Conservation (phyloP, 2,113 vertebrate species). For the Ptilonorhynchus violaceus region DNA sequence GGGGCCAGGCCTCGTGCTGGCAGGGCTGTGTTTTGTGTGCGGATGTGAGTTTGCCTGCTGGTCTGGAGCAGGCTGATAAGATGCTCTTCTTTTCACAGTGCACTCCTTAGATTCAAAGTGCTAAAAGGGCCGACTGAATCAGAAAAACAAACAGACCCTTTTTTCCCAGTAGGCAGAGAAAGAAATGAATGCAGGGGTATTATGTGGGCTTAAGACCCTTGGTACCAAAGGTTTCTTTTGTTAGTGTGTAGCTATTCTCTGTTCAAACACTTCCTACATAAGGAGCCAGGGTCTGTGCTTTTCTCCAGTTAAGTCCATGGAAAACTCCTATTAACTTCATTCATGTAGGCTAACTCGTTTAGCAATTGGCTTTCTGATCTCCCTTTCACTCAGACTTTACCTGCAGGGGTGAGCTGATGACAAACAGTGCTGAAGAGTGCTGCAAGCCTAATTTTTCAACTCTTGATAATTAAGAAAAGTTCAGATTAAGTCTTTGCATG, state of each 20-base stretch:
- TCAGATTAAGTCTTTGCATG: background rate
- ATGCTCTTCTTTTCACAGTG: constrained; percentile 82
- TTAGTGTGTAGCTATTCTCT: constrained; percentile 71
- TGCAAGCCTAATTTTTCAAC: background rate
- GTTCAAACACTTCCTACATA: constrained; percentile 72
- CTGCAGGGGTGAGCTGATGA: constrained; percentile 40
- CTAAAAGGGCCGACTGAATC: constrained; percentile 75
- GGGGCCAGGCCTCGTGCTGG: constrained; percentile 83
- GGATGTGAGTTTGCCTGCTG: constrained; percentile 81
- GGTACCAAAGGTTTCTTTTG: constrained; percentile 82
- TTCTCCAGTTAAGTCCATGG: constrained; percentile 7
- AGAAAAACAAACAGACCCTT: constrained; percentile 82
- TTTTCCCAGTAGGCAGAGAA: constrained; percentile 66
- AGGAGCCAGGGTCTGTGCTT: constrained; percentile 35
- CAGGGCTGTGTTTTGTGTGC: constrained; percentile 79
- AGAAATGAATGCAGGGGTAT: constrained; percentile 76
- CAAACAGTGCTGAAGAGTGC: background rate
- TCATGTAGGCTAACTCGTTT: constrained; percentile 13
- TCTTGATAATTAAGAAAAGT: background rate
- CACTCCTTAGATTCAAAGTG: constrained; percentile 72
- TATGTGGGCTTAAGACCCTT: constrained; percentile 75
- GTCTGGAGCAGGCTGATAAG: constrained; percentile 92
- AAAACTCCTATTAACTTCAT: constrained; percentile 61
- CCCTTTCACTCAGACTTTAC: constrained; percentile 52
- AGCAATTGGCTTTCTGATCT: constrained; percentile 64